Evolutionary conservation across 2,888 invertebrate genomes (phyloP).

Genomic region (Drosophila kokeensis): DNA sequence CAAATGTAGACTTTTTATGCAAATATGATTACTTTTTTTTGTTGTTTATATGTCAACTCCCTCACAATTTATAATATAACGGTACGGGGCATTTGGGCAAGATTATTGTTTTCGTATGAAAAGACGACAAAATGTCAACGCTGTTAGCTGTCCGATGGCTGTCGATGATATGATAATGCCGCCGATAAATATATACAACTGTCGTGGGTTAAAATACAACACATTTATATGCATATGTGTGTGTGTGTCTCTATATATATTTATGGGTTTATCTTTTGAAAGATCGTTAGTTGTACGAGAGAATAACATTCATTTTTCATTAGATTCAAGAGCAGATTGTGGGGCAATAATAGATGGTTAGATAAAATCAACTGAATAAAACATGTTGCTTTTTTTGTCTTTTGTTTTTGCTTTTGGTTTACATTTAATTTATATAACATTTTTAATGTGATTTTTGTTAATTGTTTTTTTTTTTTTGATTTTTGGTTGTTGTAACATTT

Average conservation of each 20-base stretch:
- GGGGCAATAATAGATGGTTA: not conserved
- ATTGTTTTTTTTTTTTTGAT: constrained; percentile 5
- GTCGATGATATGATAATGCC: constrained; percentile 72
- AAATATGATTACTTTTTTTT: constrained; percentile 51
- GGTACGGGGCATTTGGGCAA: constrained; percentile 38
- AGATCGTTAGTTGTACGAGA: constrained; percentile 60
- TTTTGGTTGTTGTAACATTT: not conserved
- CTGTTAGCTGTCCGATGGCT: constrained; percentile 71
- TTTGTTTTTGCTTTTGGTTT: constrained; percentile 20
- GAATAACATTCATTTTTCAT: constrained; percentile 63
- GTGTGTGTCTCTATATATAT: constrained; percentile 15
- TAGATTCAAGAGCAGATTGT: constrained; percentile 51
- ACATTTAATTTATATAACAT: constrained; percentile 40
- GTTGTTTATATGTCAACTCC: constrained; percentile 54
- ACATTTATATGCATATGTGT: constrained; percentile 5
- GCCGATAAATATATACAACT: constrained; percentile 54
- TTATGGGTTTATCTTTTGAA: constrained; percentile 55
- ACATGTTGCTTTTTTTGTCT: not conserved
- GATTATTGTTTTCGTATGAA: constrained; percentile 58
- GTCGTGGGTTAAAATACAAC: constrained; percentile 19
- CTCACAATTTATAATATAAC: constrained; percentile 79
- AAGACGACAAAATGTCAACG: constrained; percentile 75
- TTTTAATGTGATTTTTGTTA: constrained; percentile 12
- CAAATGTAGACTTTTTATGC: constrained; percentile 66
- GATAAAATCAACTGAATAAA: constrained; percentile 1